phyloP scores from a whole-genome alignment of 1,140 invertebrate species.

The Drosophila repletoides region DNA sequence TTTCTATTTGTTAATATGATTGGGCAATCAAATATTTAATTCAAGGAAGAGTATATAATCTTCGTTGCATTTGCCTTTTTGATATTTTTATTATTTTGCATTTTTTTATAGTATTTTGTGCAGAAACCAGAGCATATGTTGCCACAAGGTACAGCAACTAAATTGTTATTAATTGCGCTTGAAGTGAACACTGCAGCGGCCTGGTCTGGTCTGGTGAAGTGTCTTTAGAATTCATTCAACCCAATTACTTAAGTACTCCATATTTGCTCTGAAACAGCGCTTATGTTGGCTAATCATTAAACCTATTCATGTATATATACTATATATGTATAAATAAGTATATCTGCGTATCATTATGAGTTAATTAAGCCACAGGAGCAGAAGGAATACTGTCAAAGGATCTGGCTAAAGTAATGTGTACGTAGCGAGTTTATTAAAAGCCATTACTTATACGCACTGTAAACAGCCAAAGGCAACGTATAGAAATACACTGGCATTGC shows the following conservation, averaged over 20 bases:
- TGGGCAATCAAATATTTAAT: too few species aligned
- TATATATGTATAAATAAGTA: too few species aligned
- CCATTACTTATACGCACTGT: constrained; percentile 40
- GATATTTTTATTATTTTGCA: background rate
- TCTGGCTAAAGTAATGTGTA: background rate
- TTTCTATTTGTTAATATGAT: too few species aligned
- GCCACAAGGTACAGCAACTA: constrained; percentile 27
- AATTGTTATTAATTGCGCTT: constrained; percentile 56
- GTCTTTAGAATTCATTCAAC: constrained; percentile 1
- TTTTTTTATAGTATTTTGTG: too few species aligned
- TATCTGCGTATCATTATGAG: background rate
- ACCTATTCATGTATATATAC: background rate
- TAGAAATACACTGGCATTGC: background rate
- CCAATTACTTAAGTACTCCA: constrained; percentile 22
- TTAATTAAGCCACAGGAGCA: background rate
- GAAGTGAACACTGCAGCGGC: constrained; percentile 6
- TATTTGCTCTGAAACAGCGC: background rate
- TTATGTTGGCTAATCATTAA: constrained; percentile 1
- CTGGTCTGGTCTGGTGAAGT: too few species aligned
- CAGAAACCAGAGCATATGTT: constrained; percentile 43
- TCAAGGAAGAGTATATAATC: too few species aligned
- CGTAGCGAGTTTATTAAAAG: constrained; percentile 15
- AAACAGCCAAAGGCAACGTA: background rate
- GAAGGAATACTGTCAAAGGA: background rate
- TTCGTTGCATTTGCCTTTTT: too few species aligned